Percentiles rank a stretch among this genome's conserved stretches.
Conservation (phyloP, 2,113 vertebrate species). For the Phaetusa simplex region DNA sequence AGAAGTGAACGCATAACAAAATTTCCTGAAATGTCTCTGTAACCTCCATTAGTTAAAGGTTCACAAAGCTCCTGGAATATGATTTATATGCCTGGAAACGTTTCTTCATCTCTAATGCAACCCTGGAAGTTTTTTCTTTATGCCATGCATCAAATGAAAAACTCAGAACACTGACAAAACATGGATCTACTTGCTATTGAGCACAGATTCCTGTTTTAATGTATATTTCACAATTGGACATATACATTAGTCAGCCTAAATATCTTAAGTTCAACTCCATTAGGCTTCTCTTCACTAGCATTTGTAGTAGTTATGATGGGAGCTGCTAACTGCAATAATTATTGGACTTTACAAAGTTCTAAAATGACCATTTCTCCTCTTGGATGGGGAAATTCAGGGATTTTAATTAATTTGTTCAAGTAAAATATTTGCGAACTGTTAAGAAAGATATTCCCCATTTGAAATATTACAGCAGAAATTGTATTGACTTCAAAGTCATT, state of each 20-base stretch:
- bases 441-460: neutral
- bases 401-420: neutral
- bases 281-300: neutral
- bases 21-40: neutral
- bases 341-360: neutral
- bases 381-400: neutral
- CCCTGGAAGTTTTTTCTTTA: neutral
- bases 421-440: neutral
- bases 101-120: neutral
- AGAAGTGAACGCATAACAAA: neutral
- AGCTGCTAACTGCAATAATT: neutral
- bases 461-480: neutral
- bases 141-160: neutral
- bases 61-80: neutral
- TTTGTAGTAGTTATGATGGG: neutral
- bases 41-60: neutral
- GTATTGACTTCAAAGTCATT: neutral
- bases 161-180: neutral
- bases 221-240: neutral
- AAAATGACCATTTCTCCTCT: neutral
- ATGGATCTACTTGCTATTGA: accelerated
- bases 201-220: neutral
- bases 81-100: neutral
- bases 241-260: neutral
- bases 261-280: neutral